Percentiles rank a stretch among this genome's conserved stretches.
Evolutionary conservation across 2,888 invertebrate genomes (phyloP).

Genomic region (Brenthis daphne): DNA sequence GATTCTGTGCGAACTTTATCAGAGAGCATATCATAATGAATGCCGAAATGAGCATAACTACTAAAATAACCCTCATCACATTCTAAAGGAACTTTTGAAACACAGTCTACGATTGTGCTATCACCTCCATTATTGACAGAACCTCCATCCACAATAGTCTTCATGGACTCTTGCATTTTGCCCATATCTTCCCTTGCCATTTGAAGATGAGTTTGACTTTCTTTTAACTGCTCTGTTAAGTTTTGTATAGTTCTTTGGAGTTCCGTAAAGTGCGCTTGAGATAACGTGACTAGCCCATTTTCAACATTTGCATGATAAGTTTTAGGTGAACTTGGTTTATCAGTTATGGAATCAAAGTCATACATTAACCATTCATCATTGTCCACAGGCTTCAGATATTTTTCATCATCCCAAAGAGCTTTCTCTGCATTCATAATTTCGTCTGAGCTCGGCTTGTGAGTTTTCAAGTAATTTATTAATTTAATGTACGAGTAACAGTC

Average conservation of each 20-base stretch:
- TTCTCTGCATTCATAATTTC: constrained; percentile 77
- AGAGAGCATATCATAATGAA: constrained; percentile 97
- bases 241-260: constrained; percentile 83
- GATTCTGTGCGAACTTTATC: constrained; percentile 93
- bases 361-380: constrained; percentile 93
- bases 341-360: constrained; percentile 83
- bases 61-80: constrained; percentile 90
- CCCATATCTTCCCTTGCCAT: constrained; percentile 83
- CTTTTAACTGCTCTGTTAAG: constrained; percentile 81
- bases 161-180: constrained; percentile 83
- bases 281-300: constrained; percentile 83
- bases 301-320: constrained; percentile 83
- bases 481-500: constrained; percentile 92
- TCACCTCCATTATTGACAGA: constrained; percentile 44
- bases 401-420: constrained; percentile 88
- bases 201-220: constrained; percentile 82
- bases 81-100: constrained; percentile 78
- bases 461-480: constrained; percentile 90
- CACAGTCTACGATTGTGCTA: constrained; percentile 57
- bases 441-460: constrained; percentile 81
- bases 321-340: constrained; percentile 65
- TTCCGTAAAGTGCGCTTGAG: constrained; percentile 83
- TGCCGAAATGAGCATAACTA: constrained; percentile 94
- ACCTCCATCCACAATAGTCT: constrained; percentile 76
- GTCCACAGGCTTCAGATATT: constrained; percentile 88